A percentile compares a stretch with the other conserved stretches of the same genome.
These are phyloP conservation scores for Palythoa heliodiscus DNA, from an alignment of 92 coral and sea anemone genomes.

Conservation along the genomic window DNA sequence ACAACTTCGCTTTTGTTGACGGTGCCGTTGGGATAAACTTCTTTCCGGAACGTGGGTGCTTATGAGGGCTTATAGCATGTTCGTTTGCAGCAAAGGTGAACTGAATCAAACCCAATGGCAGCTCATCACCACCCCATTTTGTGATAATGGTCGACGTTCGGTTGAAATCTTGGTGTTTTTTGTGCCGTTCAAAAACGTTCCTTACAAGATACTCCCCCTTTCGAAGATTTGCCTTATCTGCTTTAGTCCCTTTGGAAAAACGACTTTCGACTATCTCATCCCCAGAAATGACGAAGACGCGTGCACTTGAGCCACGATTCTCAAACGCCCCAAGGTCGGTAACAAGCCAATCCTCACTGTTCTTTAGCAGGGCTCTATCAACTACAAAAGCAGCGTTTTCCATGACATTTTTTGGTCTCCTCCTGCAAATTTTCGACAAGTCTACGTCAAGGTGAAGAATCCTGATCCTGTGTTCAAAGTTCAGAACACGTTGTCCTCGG, in stretches of 20 bases:
- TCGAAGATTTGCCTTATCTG: slow-evolving; percentile 13
- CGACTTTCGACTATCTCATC: slow-evolving; percentile 43
- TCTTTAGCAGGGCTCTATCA: slow-evolving; percentile 45
- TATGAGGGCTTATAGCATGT: slow-evolving; percentile 61
- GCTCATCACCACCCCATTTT: slow-evolving; percentile 36
- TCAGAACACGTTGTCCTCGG: slow-evolving; percentile 40
- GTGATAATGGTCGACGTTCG: slow-evolving; percentile 46
- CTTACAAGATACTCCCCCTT: slow-evolving; percentile 43
- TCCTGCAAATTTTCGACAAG: slow-evolving; percentile 44
- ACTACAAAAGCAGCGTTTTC: slow-evolving; percentile 58
- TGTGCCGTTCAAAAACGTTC: slow-evolving; percentile 50
- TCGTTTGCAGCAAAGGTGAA: slow-evolving; percentile 49
- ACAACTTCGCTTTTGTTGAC: slow-evolving; percentile 46
- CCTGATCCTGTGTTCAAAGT: slow-evolving; percentile 34
- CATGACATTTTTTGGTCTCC: slow-evolving; percentile 51
- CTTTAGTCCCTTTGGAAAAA: slow-evolving; percentile 34
- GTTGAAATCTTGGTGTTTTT: slow-evolving; percentile 46
- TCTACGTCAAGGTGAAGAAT: slow-evolving; percentile 49
- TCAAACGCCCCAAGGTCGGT: slow-evolving; percentile 58
- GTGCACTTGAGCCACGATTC: slow-evolving; percentile 53
- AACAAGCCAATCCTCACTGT: slow-evolving; percentile 60
- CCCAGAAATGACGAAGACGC: slow-evolving; percentile 27
- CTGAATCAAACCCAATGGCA: slow-evolving; percentile 53
- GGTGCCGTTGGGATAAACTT: slow-evolving; percentile 57
- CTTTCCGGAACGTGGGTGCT: slow-evolving; percentile 55